Conservation (phyloP, 1,140 invertebrate genomes). For the Bursaphelenchus mucronatus region DNA sequence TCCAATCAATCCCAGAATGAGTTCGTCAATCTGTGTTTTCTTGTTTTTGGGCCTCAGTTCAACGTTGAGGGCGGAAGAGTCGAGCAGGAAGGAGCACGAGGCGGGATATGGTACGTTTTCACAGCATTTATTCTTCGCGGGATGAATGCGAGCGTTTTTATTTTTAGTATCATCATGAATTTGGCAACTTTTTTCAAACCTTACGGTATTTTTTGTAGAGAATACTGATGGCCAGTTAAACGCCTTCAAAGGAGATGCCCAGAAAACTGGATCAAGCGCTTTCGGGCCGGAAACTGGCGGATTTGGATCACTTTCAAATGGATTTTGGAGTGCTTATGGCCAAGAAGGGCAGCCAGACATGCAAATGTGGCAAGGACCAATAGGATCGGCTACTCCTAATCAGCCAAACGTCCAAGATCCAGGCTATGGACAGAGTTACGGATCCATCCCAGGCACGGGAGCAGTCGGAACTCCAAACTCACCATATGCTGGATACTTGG, state of each 20-base stretch:
- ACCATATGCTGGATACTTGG: constrained; percentile 46
- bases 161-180: too few species aligned
- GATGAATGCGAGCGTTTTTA: too few species aligned
- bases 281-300: neutral
- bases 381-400: too few species aligned
- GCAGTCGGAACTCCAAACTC: constrained; percentile 27
- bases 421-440: constrained; percentile 18
- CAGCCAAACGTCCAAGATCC: constrained; percentile 4
- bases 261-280: constrained; percentile 14
- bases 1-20: too few species aligned
- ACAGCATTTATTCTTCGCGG: too few species aligned
- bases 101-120: too few species aligned
- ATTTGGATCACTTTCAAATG: constrained; percentile 1
- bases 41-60: too few species aligned
- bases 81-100: too few species aligned
- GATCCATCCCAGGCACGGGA: constrained; percentile 14
- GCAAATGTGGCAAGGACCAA: constrained; percentile 14
- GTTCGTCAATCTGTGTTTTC: too few species aligned
- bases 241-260: constrained; percentile 7
- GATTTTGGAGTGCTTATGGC: constrained; percentile 9
- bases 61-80: too few species aligned
- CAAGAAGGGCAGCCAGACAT: constrained; percentile 4
- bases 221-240: constrained; percentile 8
- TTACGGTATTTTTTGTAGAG: too few species aligned
- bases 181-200: too few species aligned